Conservation (phyloP, 2,797 vertebrate genomes). For the Cottoperca gobio region DNA sequence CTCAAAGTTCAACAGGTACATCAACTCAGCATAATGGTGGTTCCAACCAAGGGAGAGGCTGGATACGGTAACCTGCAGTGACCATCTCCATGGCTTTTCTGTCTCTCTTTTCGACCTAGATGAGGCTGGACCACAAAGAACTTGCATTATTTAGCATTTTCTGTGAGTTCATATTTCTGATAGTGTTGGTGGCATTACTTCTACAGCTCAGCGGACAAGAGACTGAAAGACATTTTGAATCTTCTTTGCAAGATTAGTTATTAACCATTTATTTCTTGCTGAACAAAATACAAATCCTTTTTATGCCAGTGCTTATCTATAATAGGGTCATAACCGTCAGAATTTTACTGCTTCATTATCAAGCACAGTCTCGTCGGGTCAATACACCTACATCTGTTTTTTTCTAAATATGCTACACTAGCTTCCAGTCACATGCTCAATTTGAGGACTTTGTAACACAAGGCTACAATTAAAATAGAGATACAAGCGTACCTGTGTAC, state of each 20-base stretch:
- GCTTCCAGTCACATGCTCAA: neutral
- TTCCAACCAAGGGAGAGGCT: neutral
- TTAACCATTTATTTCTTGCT: neutral
- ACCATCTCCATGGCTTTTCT: neutral
- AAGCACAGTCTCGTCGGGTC: neutral
- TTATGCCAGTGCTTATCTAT: neutral
- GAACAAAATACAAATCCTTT: neutral
- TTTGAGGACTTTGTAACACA: neutral
- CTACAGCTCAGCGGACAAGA: neutral
- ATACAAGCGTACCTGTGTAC: neutral
- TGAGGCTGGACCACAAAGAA: neutral
- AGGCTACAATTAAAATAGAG: neutral
- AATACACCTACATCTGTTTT: neutral
- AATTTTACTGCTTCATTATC: constrained; percentile 9
- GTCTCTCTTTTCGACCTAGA: neutral
- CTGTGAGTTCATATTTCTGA: neutral
- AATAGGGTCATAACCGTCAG: neutral
- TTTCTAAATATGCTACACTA: neutral
- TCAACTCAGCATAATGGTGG: constrained; percentile 4
- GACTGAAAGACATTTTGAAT: neutral
- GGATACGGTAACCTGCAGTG: neutral
- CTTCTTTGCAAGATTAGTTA: neutral
- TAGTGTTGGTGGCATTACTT: neutral
- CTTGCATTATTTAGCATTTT: constrained; percentile 4
- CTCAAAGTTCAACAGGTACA: constrained; percentile 43